Evolutionary conservation across 2,888 invertebrate species (phyloP), one percentile per base, ranked within the genome.

Genomic region (Spodoptera littoralis): DNA sequence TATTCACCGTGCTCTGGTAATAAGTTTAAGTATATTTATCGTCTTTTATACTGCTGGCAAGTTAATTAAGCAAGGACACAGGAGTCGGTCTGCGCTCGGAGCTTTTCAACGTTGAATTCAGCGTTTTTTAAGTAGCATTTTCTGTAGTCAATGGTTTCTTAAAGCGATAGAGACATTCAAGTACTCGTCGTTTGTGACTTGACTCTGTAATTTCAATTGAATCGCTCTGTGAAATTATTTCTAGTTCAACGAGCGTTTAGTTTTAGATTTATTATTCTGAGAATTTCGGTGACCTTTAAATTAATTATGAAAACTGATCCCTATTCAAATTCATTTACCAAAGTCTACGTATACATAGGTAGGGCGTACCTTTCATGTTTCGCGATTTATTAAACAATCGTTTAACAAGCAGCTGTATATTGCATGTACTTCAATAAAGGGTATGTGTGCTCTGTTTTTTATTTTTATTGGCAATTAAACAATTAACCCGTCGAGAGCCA

Each of bases 391-490:
- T 67, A 65, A 78, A 76, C 60, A 69, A 60, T 64, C 2, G 56
- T 76, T 71, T 71, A 41, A 62, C 51, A 68, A 78, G 84, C 88
- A 89, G 88, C 88, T 89, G 88, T 83, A 76, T 73, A 71, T 66
- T 76, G 76, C 69, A 75, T 79, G 78, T 76, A 75, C 43, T 62
- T 61, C 59, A 67, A 82, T 81, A 82, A 85, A 71, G 69, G 67
- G 58, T 65, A 73, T 79, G 82, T 87, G 84, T 85, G 88, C 81
- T 84, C 80, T 87, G 85, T 89, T 93, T 84, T 92, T 93, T 90
- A 89, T 91, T 94, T 91, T 94, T 93, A 94, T 93, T 93, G 90
- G 88, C 91, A 91, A 94, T 94, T 93, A 94, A 91, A 94, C 94
- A 94, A 94, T 94, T 94, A 93, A 90, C 89, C 92, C 90, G 88